Evolutionary conservation across 2,888 invertebrate species (phyloP).

Genomic region (Netelia fuscicornis): DNA sequence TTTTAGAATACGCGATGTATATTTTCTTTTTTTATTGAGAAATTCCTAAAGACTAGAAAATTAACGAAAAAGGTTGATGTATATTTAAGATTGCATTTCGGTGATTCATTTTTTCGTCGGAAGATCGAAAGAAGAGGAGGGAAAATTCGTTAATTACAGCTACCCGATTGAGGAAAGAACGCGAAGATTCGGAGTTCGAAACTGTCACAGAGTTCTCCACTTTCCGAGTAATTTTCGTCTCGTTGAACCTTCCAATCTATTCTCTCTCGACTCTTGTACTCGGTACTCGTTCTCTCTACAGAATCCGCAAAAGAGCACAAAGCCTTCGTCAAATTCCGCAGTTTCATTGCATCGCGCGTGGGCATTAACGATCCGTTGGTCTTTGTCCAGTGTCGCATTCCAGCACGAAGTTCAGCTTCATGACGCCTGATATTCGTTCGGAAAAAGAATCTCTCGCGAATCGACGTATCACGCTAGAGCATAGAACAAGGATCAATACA

Average conservation of each 20-base stretch:
- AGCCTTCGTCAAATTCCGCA: constrained; percentile 17
- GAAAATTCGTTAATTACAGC: no score
- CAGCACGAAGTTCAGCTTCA: neutral
- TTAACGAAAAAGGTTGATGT: no score
- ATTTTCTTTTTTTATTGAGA: no score
- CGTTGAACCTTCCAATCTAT: constrained; percentile 36
- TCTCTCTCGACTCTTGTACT: constrained; percentile 3
- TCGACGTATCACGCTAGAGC: no score
- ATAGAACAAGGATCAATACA: no score
- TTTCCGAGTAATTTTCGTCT: constrained; percentile 54
- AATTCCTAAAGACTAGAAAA: no score
- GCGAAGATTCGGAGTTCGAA: neutral
- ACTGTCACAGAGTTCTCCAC: constrained; percentile 58
- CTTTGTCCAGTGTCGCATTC: neutral
- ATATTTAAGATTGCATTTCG: no score
- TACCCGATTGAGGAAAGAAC: no score
- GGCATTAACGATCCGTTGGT: constrained; percentile 10
- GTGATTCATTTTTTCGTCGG: no score
- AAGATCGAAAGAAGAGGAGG: no score
- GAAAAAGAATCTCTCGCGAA: no score
- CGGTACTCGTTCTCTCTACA: neutral
- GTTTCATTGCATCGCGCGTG: constrained; percentile 22
- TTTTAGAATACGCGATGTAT: neutral
- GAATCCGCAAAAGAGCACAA: neutral
- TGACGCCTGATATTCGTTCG: neutral